Evolutionary conservation across 2,113 vertebrate genomes (phyloP).

Genomic region (Sminthopsis crassicaudata): DNA sequence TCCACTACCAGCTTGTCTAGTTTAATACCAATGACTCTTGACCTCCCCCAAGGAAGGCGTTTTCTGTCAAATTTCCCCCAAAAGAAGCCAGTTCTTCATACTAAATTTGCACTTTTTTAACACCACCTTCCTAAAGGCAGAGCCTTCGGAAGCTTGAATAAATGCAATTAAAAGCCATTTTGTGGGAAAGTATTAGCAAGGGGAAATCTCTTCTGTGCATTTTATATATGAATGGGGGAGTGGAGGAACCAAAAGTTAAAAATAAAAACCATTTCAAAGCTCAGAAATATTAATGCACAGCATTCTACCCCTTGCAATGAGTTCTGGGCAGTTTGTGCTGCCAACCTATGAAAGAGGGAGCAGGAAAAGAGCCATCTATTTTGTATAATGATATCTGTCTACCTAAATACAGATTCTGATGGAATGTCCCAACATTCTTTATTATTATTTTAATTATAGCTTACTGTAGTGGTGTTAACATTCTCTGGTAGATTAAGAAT

Average conservation of each 20-base stretch:
- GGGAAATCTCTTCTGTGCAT: conserved; percentile 35
- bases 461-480: conserved; percentile 68
- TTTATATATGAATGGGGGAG: conserved; percentile 50
- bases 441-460: conserved; percentile 78
- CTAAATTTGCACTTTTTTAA: conserved; percentile 71
- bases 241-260: conserved; percentile 63
- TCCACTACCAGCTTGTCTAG: conserved; percentile 95
- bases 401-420: conserved; percentile 68
- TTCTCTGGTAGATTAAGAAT: conserved; percentile 68
- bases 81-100: conserved; percentile 82
- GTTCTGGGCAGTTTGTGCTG: conserved; percentile 62
- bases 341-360: conserved; percentile 68
- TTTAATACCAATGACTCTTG: conserved; percentile 96
- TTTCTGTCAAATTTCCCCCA: conserved; percentile 90
- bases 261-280: conserved; percentile 37
- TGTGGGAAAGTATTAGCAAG: not conserved
- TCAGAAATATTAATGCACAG: conserved; percentile 41
- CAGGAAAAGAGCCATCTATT: conserved; percentile 67
- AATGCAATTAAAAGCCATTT: conserved; percentile 68
- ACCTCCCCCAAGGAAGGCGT: conserved; percentile 94
- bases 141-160: conserved; percentile 61
- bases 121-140: conserved; percentile 72
- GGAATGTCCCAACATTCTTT: conserved; percentile 73
- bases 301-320: not conserved
- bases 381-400: conserved; percentile 69